Evolutionary conservation across 2,797 vertebrate genomes (phyloP).

Genomic region (Enteromius trimaculatus): DNA sequence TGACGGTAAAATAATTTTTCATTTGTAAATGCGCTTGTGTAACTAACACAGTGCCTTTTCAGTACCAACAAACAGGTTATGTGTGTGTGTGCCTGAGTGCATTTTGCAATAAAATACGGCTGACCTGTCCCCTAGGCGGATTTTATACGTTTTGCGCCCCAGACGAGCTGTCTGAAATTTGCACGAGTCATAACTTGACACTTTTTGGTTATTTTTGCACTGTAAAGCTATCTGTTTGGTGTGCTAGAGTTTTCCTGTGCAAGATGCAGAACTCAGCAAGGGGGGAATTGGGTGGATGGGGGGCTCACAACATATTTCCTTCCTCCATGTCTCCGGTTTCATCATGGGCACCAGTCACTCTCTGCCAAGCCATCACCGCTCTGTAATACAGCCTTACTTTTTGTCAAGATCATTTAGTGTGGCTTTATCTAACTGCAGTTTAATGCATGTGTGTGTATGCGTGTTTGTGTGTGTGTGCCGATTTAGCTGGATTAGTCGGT

Average conservation of each 20-base stretch:
- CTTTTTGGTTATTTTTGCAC: conserved; percentile 62
- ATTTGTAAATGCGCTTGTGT: conserved; percentile 52
- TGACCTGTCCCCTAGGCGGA: conserved; percentile 40
- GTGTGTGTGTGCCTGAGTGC: conserved; percentile 26
- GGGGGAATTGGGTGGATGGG: conserved; percentile 42
- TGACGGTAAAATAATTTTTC: conserved; percentile 33
- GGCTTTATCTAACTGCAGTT: conserved; percentile 62
- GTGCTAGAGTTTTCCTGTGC: conserved; percentile 57
- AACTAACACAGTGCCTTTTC: conserved; percentile 34
- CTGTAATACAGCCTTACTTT: conserved; percentile 59
- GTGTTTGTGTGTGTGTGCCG: conserved; percentile 44
- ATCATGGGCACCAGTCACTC: conserved; percentile 53
- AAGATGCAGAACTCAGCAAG: conserved; percentile 44
- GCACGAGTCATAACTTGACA: conserved; percentile 49
- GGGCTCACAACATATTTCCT: conserved; percentile 59
- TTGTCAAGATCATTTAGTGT: conserved; percentile 59
- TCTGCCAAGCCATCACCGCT: conserved; percentile 58
- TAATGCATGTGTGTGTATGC: conserved; percentile 49
- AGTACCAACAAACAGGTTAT: conserved; percentile 33
- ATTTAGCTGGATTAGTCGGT: conserved; percentile 61
- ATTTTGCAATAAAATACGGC: conserved; percentile 37
- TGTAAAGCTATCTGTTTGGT: conserved; percentile 63
- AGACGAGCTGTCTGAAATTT: conserved; percentile 48
- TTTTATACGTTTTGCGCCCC: conserved; percentile 5
- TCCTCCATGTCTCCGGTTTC: conserved; percentile 58